These are phyloP conservation scores for Parambassis ranga DNA, from an alignment of 2,797 vertebrate species.

Conservation along the genomic window DNA sequence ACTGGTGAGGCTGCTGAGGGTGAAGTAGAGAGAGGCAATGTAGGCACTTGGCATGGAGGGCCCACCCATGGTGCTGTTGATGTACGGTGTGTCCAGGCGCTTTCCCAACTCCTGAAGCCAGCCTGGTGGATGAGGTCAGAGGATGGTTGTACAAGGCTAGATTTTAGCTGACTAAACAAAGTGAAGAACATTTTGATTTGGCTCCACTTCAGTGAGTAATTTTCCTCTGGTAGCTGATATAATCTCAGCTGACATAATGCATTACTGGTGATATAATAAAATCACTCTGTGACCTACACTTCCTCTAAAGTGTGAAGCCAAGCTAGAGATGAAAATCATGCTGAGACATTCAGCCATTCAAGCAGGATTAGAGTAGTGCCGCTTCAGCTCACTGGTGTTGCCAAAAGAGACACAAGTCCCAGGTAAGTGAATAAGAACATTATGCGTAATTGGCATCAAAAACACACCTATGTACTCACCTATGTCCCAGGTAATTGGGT, in stretches of 20 bases:
- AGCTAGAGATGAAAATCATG: conserved; percentile 11
- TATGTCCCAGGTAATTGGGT: conserved; percentile 92
- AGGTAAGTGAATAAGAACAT: background rate
- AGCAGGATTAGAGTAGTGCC: conserved; percentile 3
- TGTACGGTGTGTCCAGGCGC: conserved; percentile 90
- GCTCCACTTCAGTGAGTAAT: background rate
- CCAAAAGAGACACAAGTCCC: background rate
- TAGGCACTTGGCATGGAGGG: conserved; percentile 91
- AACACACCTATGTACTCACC: conserved; percentile 79
- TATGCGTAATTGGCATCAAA: background rate
- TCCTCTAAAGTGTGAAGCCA: conserved; percentile 17
- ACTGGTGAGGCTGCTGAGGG: conserved; percentile 95
- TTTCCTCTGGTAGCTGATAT: background rate
- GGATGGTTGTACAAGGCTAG: background rate
- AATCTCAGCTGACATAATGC: conserved; percentile 15
- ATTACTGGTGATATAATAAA: conserved; percentile 28
- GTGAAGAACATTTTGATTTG: background rate
- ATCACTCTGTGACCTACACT: conserved; percentile 31
- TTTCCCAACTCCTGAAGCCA: conserved; percentile 96
- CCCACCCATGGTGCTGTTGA: conserved; percentile 90
- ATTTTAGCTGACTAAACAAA: background rate
- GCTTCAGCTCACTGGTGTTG: background rate
- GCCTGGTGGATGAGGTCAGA: conserved; percentile 71
- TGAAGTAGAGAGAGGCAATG: conserved; percentile 96
- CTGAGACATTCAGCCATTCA: conserved; percentile 14